Evolutionary conservation across 2,113 vertebrate species (phyloP).

Genomic region (Perca flavescens): DNA sequence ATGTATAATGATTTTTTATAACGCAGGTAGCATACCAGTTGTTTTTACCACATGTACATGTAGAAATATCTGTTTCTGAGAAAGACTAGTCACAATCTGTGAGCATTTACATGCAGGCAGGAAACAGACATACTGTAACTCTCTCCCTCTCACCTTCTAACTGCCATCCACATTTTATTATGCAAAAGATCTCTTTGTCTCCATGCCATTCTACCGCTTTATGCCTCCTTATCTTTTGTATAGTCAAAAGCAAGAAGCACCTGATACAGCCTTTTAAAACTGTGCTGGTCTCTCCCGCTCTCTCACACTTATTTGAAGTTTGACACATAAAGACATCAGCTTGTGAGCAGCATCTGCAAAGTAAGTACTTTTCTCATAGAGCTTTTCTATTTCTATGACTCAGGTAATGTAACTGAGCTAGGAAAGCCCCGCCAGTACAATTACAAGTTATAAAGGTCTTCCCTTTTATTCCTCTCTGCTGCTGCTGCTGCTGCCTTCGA

Average conservation of each 20-base stretch:
- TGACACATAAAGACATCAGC: conserved; percentile 33
- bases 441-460: conserved; percentile 35
- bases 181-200: conserved; percentile 28
- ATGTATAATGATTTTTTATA: neutral
- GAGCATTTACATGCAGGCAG: conserved; percentile 18
- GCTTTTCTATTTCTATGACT: conserved; percentile 43
- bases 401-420: conserved; percentile 32
- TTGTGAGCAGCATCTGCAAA: conserved; percentile 38
- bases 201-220: conserved; percentile 15
- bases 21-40: neutral
- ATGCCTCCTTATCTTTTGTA: conserved; percentile 39
- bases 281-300: conserved; percentile 21
- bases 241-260: conserved; percentile 37
- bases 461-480: conserved; percentile 33
- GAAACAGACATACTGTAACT: conserved; percentile 9
- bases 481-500: conserved; percentile 39
- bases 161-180: conserved; percentile 32
- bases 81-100: conserved; percentile 1
- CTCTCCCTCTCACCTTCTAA: neutral
- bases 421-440: conserved; percentile 35
- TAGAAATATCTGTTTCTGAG: neutral
- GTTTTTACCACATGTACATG: neutral
- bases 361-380: conserved; percentile 44
- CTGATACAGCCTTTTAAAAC: conserved; percentile 37
- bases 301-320: conserved; percentile 48